Base-by-base conservation (phyloP, 2,888 invertebrate species). In the Volucella inanis region DNA sequence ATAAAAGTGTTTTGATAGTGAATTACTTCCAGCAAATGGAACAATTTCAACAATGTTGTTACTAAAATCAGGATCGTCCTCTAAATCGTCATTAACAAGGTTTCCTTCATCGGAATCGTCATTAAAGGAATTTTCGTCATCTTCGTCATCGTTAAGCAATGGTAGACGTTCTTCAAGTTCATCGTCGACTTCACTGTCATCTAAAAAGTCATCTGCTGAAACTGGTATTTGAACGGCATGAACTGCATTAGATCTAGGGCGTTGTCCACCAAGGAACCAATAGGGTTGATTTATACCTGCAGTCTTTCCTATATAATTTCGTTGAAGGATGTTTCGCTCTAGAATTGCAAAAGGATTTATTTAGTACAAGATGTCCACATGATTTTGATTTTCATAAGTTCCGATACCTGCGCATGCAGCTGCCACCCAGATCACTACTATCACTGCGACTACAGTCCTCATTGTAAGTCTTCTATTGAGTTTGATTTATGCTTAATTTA, bases 201-300 rank as follows among this genome's bases (percentile, higher is more conserved):
- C 82, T 68, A 88, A 88, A 15, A 89, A 89, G 22, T 89, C 90
- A 22, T 43, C 59, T 9, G 39, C 67, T 3, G 80, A 79, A 15
- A 74, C 10, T 0, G 83, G 76, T 11, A 85, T 55, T 39, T 85
- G 71, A 43, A 75, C 41, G 6, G 84, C 85, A 8, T 89, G 84
- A 0, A 89, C 81, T 6, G 18, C 43, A 15, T 88, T 89, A 22
- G 89, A 87, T 0, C 89, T 89, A 3, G 88, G 88, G 10, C 88
- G 88, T 15, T 90, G 89, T 45, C 88, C 88, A n/a, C 88, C 89
- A 2, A 91, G 68, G 65, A 90, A 90, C 4, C 90, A 84, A 57
- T 90, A 90, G 3, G 91, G 91, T 79, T 90, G 90, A 49, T 89
- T 89, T 22, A n/a, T 31, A 3, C 41, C 67, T 9, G 52, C 79